Evolutionary conservation across 2,113 vertebrate species (phyloP).

Genomic region (Pseudorasbora parva): DNA sequence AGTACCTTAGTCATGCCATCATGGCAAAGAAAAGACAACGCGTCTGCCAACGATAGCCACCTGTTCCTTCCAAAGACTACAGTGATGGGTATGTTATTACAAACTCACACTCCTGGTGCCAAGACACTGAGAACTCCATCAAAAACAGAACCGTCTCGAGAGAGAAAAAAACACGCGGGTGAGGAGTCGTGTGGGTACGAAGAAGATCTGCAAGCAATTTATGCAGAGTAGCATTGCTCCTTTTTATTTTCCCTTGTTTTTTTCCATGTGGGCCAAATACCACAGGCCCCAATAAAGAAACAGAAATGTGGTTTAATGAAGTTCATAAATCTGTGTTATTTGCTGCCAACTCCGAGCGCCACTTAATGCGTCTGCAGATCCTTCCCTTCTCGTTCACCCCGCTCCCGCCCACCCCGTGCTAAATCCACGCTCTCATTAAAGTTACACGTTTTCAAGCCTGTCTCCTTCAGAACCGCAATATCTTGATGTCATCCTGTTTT

Average conservation of each 20-base stretch:
- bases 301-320: conserved; percentile 76
- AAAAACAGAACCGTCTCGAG: conserved; percentile 22
- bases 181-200: conserved; percentile 48
- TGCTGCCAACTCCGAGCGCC: conserved; percentile 70
- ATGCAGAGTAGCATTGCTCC: conserved; percentile 56
- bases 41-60: conserved; percentile 64
- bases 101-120: conserved; percentile 41
- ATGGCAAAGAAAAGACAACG: conserved; percentile 59
- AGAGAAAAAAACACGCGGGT: not conserved
- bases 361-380: conserved; percentile 61
- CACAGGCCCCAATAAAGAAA: conserved; percentile 74
- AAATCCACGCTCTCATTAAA: conserved; percentile 74
- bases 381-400: conserved; percentile 24
- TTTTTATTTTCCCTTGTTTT: conserved; percentile 54
- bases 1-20: conserved; percentile 59
- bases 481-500: conserved; percentile 64
- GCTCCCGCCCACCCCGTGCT: conserved; percentile 27
- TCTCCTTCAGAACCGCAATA: conserved; percentile 58
- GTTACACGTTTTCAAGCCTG: conserved; percentile 67
- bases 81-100: conserved; percentile 56
- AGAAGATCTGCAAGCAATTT: conserved; percentile 71
- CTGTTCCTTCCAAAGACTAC: conserved; percentile 73
- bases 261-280: conserved; percentile 68
- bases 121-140: conserved; percentile 21
- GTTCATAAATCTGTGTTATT: conserved; percentile 79